Conservation (phyloP, 1,140 invertebrate species). For the Pristionchus pacificus region DNA sequence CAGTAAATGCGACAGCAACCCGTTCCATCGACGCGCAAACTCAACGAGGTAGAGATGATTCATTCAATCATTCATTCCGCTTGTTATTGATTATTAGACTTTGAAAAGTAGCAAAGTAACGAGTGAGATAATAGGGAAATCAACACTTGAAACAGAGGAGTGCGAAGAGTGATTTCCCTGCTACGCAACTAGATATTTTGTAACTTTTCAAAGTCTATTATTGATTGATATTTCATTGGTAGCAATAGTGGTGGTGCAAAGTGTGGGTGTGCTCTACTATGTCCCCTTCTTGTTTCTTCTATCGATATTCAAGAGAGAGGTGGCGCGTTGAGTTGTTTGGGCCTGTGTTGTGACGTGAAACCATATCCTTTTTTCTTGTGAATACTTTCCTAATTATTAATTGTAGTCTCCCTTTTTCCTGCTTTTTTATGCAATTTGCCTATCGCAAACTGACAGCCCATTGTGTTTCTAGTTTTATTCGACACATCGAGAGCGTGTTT, state of each 20-base stretch:
- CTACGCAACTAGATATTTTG: no score
- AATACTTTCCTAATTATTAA: background rate
- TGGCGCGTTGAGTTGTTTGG: background rate
- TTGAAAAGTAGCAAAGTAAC: background rate
- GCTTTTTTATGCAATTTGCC: conserved; percentile 10
- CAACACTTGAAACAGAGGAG: no score
- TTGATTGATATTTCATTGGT: no score
- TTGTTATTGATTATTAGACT: background rate
- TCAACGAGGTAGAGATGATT: conserved; percentile 27
- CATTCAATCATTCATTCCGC: no score
- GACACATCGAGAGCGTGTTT: no score
- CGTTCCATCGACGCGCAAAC: conserved; percentile 15
- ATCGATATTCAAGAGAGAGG: background rate
- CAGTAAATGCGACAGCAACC: conserved; percentile 22
- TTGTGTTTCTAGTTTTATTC: no score
- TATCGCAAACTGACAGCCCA: no score
- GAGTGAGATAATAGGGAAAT: background rate
- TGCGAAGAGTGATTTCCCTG: no score
- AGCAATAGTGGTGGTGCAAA: no score
- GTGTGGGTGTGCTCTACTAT: no score
- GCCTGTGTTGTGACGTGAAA: background rate
- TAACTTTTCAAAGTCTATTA: no score
- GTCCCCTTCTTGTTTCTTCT: no score
- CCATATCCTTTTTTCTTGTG: background rate
- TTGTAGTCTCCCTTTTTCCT: background rate